phyloP scores from a whole-genome alignment of 2,888 invertebrate species.

The Agrochola circellaris region DNA sequence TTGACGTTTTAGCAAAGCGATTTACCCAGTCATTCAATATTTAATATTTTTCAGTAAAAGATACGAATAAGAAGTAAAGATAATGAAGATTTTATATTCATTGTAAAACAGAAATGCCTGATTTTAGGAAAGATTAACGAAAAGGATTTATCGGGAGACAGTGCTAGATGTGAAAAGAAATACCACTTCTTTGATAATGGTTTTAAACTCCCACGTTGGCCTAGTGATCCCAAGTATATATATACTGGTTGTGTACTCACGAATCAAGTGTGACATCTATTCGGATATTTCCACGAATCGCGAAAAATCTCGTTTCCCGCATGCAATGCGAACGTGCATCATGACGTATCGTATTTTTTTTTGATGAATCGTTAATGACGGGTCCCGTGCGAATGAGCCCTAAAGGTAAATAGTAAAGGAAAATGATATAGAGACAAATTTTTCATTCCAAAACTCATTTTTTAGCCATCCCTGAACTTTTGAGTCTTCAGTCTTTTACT shows the following conservation, averaged over 20 bases:
- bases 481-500: neutral
- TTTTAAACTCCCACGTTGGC: too few species aligned
- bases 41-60: constrained; percentile 45
- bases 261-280: too few species aligned
- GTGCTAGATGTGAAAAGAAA: neutral
- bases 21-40: constrained; percentile 37
- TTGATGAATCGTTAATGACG: too few species aligned
- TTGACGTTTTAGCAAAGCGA: constrained; percentile 23
- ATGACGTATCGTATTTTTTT: too few species aligned
- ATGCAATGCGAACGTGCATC: too few species aligned
- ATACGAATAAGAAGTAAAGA: constrained; percentile 18
- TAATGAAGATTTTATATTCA: constrained; percentile 31
- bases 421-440: neutral
- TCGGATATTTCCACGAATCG: too few species aligned
- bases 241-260: too few species aligned
- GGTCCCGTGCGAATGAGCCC: too few species aligned
- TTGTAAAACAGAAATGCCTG: constrained; percentile 28
- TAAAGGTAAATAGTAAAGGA: too few species aligned
- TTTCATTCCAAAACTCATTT: neutral
- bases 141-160: constrained; percentile 21
- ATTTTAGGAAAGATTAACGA: constrained; percentile 20
- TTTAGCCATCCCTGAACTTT: too few species aligned
- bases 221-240: too few species aligned
- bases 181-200: neutral
- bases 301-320: too few species aligned